A percentile compares a stretch with the other conserved stretches of the same genome.
These are phyloP conservation scores for Enteromius fasciolatus DNA, from an alignment of 2,797 vertebrate genomes.

Conservation along the genomic window DNA sequence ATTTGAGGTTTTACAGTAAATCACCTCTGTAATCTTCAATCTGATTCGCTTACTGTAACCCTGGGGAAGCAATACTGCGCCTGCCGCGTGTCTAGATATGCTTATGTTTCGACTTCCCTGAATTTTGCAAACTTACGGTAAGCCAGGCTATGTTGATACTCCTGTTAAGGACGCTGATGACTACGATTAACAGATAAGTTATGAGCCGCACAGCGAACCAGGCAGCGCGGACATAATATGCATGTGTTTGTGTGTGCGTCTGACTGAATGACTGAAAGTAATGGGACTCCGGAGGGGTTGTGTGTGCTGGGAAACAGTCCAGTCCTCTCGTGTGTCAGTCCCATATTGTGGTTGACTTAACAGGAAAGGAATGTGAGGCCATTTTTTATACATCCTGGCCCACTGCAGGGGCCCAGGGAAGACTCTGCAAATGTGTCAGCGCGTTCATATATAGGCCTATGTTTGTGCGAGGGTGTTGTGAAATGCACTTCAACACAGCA, in stretches of 20 bases:
- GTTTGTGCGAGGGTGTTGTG: constrained; percentile 41
- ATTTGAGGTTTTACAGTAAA: constrained; percentile 56
- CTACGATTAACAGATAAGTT: constrained; percentile 38
- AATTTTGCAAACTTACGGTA: constrained; percentile 39
- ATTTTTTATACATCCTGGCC: constrained; percentile 79
- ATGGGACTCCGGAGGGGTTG: constrained; percentile 59
- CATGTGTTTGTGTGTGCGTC: constrained; percentile 44
- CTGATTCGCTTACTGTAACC: constrained; percentile 41
- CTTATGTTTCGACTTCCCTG: constrained; percentile 42
- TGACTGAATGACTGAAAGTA: constrained; percentile 57
- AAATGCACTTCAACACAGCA: constrained; percentile 1
- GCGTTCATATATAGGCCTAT: constrained; percentile 39
- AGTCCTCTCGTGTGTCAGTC: constrained; percentile 68
- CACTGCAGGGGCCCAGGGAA: constrained; percentile 67
- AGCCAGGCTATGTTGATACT: constrained; percentile 33
- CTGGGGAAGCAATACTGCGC: constrained; percentile 10
- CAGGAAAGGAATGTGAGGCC: constrained; percentile 80
- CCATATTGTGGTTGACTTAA: constrained; percentile 78
- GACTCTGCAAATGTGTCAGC: constrained; percentile 60
- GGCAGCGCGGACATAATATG: neutral
- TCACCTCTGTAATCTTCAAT: constrained; percentile 44
- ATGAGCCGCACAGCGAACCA: neutral
- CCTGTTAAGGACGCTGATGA: constrained; percentile 1
- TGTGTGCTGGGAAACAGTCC: constrained; percentile 69
- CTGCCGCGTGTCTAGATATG: constrained; percentile 15